A percentile compares a stretch with the other conserved stretches of the same genome.
Conservation (phyloP, 1,140 invertebrate genomes). For the Aphis gossypii region DNA sequence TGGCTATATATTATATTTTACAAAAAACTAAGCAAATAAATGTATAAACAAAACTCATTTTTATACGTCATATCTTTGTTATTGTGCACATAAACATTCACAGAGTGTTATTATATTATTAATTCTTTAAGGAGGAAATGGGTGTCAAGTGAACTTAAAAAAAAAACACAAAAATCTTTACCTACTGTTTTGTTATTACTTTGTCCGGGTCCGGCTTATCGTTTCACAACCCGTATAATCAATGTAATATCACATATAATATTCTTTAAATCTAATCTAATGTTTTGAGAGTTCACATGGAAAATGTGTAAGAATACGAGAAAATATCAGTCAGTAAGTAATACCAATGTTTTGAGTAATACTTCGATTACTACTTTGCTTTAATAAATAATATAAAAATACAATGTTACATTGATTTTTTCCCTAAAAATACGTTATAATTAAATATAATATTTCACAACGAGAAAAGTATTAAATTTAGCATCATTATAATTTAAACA, state of each 20-base stretch:
- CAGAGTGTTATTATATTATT: neutral
- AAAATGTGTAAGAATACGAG: neutral
- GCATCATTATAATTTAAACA: neutral
- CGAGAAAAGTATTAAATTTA: too few relatives aligned
- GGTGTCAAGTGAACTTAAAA: neutral
- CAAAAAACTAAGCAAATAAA: neutral
- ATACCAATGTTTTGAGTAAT: neutral
- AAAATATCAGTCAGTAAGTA: neutral
- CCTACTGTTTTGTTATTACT: neutral
- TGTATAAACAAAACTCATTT: neutral
- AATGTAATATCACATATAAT: neutral
- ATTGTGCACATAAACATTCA: neutral
- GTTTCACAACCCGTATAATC: neutral
- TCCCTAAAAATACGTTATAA: too few relatives aligned
- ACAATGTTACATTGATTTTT: neutral
- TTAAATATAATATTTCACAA: too few relatives aligned
- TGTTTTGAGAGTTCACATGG: neutral
- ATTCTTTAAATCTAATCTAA: neutral
- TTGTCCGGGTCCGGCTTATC: accelerated
- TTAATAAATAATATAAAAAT: neutral
- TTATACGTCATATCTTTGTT: neutral
- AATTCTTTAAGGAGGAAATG: neutral
- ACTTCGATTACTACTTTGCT: neutral
- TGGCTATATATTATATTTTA: neutral
- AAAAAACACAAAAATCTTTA: neutral